Base-by-base conservation (phyloP, 1,140 invertebrate species). In the Drosophila punjabiensis region DNA sequence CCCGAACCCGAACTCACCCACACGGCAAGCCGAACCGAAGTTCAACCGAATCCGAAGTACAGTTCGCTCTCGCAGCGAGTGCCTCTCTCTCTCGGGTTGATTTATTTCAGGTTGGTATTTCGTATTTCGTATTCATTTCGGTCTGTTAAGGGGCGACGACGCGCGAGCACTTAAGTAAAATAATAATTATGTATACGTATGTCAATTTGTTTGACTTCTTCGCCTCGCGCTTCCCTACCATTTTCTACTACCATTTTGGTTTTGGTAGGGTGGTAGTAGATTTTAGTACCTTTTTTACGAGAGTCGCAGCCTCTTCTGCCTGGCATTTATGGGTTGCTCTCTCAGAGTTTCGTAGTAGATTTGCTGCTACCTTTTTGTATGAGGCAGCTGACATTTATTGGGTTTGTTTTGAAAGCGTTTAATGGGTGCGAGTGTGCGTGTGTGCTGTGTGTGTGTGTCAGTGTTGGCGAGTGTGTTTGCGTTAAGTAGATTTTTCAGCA, bases 141-240 rank as follows among this genome's bases (percentile, higher is more conserved):
- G 52, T 87, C 53, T 76, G 87, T 88, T 88, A 82, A 82, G 82
- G 86, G 79, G 87, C 82, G 79, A 87, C 87, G 87, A 90, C 86
- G 87, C 82, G 87, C 87, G 87, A 90, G 87, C 87, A 91, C 87
- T 90, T 91, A 92, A 89, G 90, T 92, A 91, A 91, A 92, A 92
- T 92, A 91, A 91, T 91, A 91, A 91, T 91, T 91, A 78, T 56
- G 76, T 78, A 91, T 91, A 91, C 84, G 89, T 91, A 92, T 91
- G 89, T 92, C 89, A 91, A 91, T 91, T 91, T 91, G 89, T 91
- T 91, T 91, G 89, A 87, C 81, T 91, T 91, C 83, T 86, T 81
- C 52, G 70, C 68, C 79, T 83, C 75, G 69, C 68, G 75, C 66
- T 55, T 81, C 78, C 78, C 64, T 87, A 58, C 55, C 55, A 0